Evolutionary conservation across 2,113 vertebrate species (phyloP).

Genomic region (Epinephelus fuscoguttatus): DNA sequence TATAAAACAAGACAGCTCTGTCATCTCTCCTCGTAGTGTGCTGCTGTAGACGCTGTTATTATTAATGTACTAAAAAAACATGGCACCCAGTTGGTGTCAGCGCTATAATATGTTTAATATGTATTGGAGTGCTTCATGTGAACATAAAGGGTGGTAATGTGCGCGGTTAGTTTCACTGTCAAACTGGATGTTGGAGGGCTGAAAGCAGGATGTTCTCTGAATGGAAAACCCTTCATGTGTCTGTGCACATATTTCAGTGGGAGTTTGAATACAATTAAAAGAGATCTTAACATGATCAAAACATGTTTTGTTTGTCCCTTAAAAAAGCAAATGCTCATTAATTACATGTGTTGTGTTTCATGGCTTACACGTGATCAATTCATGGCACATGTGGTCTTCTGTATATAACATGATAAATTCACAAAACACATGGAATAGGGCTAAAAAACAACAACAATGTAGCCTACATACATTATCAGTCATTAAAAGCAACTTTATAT

Average conservation of each 20-base stretch:
- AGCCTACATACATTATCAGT: no score
- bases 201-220: neutral
- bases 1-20: conserved; percentile 74
- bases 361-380: no score
- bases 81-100: conserved; percentile 16
- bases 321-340: neutral
- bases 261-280: neutral
- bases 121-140: conserved; percentile 39
- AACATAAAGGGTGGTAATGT: conserved; percentile 33
- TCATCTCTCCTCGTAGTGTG: conserved; percentile 44
- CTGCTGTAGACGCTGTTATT: conserved; percentile 46
- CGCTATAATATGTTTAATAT: conserved; percentile 56
- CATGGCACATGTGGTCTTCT: no score
- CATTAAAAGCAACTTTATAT: no score
- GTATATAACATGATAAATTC: no score
- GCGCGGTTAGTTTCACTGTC: conserved; percentile 37
- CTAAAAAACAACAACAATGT: no score
- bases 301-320: neutral
- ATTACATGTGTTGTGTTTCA: neutral
- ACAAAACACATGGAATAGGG: no score
- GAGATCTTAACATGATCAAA: neutral
- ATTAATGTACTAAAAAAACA: conserved; percentile 62
- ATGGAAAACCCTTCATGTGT: neutral
- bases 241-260: neutral
- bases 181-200: conserved; percentile 4